Conservation (phyloP, 2,113 vertebrate species). For the Galeopterus variegatus region DNA sequence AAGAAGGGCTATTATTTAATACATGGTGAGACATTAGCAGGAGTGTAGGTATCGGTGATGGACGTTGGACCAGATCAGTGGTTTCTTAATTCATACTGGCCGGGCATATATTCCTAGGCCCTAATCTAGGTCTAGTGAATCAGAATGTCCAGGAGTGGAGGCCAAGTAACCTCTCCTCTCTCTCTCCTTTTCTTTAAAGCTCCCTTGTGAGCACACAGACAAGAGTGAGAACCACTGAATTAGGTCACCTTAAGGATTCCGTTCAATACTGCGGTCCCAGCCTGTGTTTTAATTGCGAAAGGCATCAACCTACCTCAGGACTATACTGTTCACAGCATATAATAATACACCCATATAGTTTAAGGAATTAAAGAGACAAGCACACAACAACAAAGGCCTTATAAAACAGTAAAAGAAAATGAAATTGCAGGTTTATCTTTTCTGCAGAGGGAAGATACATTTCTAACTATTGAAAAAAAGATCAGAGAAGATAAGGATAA, state of each 20-base stretch:
- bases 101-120: not conserved
- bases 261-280: not conserved
- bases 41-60: not conserved
- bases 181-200: not conserved
- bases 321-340: not conserved
- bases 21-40: not conserved
- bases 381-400: conserved; percentile 20
- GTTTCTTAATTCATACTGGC: not conserved
- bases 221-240: not conserved
- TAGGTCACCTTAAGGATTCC: not conserved
- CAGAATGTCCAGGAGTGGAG: not conserved
- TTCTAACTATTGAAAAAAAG: not conserved
- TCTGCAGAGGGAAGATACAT: not conserved
- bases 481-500: not conserved
- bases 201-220: not conserved
- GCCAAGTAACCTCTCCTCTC: not conserved
- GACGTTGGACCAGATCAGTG: not conserved
- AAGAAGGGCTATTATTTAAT: not conserved
- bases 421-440: not conserved
- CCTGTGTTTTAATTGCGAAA: not conserved
- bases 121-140: not conserved
- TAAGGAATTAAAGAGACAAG: conserved; percentile 27
- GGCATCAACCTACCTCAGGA: not conserved
- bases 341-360: conserved; percentile 28
- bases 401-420: conserved; percentile 9